phyloP scores from a whole-genome alignment of 1,140 invertebrate species.

The Caerostris extrusa region DNA sequence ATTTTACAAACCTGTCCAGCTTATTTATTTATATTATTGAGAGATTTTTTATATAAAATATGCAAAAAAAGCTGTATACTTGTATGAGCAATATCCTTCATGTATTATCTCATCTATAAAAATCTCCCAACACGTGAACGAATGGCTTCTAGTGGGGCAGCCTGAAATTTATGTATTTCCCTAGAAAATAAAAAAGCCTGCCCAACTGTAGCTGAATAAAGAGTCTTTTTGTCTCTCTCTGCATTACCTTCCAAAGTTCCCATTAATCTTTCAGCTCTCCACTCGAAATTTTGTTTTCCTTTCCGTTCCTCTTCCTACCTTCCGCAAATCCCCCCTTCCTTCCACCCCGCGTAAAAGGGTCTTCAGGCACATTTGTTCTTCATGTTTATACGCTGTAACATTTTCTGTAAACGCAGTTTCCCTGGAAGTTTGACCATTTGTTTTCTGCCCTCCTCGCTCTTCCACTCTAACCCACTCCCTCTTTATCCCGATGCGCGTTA shows the following conservation, averaged over 20 bases:
- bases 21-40: no score
- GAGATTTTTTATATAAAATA: no score
- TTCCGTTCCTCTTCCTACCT: conserved; percentile 48
- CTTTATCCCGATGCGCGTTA: conserved; percentile 5
- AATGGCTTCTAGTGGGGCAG: conserved; percentile 17
- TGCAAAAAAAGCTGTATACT: background rate
- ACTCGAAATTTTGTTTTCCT: conserved; percentile 34
- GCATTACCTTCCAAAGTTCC: conserved; percentile 60
- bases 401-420: conserved; percentile 75
- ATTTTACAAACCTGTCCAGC: no score
- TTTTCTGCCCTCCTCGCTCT: conserved; percentile 27
- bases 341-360: conserved; percentile 66
- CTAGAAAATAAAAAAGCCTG: conserved; percentile 22
- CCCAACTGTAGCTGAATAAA: conserved; percentile 6
- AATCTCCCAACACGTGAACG: background rate
- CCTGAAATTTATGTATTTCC: conserved; percentile 42
- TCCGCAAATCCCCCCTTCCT: conserved; percentile 33
- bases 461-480: background rate
- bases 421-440: conserved; percentile 70
- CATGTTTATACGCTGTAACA: conserved; percentile 71
- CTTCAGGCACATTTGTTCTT: conserved; percentile 72
- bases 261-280: conserved; percentile 66
- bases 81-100: background rate
- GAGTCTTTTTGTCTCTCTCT: conserved; percentile 36
- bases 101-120: background rate